Evolutionary conservation across 2,888 invertebrate genomes (phyloP).

Genomic region (Trachelus tabidus): DNA sequence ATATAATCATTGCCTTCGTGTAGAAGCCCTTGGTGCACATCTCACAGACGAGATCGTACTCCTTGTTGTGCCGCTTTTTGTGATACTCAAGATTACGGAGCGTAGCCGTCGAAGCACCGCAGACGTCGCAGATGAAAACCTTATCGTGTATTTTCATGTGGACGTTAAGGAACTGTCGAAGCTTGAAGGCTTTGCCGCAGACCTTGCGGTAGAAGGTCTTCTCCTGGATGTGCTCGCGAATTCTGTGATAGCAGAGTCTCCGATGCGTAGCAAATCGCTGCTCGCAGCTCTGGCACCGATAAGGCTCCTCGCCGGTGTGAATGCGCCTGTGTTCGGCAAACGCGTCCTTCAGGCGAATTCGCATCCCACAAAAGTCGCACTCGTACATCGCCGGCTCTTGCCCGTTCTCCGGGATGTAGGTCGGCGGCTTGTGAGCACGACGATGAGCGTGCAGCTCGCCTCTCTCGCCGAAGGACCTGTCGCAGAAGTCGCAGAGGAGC

Average conservation of each 20-base stretch:
- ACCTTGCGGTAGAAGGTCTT: slow-evolving; percentile 69
- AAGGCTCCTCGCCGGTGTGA: slow-evolving; percentile 10
- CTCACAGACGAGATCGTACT: slow-evolving; percentile 64
- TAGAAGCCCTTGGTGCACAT: slow-evolving; percentile 66
- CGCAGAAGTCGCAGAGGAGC: slow-evolving; percentile 51
- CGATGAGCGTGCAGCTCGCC: slow-evolving; percentile 60
- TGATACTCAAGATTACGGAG: slow-evolving; percentile 48
- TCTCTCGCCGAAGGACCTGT: slow-evolving; percentile 65
- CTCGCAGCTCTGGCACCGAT: slow-evolving; percentile 62
- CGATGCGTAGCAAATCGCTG: slow-evolving; percentile 65
- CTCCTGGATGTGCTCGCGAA: slow-evolving; percentile 64
- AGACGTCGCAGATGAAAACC: slow-evolving; percentile 27
- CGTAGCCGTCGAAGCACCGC: slow-evolving; percentile 11
- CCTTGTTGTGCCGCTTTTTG: slow-evolving; percentile 66
- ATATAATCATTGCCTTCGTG: too few species aligned
- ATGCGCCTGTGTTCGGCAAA: slow-evolving; percentile 19
- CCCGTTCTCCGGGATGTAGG: slow-evolving; percentile 33
- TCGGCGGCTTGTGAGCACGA: slow-evolving; percentile 21
- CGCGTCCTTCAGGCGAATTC: slow-evolving; percentile 23
- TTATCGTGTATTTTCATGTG: slow-evolving; percentile 33
- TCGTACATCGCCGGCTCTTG: slow-evolving; percentile 27
- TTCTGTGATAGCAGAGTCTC: slow-evolving; percentile 65
- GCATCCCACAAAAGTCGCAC: slow-evolving; percentile 30
- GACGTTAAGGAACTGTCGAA: slow-evolving; percentile 66
- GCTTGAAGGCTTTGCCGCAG: slow-evolving; percentile 69